Evolutionary conservation across 2,888 invertebrate genomes (phyloP).

Genomic region (Coenonympha glycerion): DNA sequence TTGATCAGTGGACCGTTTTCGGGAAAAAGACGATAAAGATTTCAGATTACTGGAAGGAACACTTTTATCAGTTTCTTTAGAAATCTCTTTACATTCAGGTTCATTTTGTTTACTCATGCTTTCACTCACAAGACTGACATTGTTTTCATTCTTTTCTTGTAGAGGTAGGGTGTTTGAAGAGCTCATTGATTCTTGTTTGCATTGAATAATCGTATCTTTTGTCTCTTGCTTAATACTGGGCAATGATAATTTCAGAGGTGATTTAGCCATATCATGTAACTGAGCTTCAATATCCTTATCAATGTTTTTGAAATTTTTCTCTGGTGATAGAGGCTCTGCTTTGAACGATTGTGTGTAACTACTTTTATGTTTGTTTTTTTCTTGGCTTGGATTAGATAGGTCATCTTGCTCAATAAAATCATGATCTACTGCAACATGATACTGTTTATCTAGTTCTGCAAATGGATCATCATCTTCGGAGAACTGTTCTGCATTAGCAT

Average conservation of each 20-base stretch:
- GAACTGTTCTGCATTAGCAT: conserved; percentile 44
- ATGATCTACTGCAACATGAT: conserved; percentile 69
- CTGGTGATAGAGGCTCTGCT: conserved; percentile 14
- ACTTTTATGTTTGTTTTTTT: conserved; percentile 12
- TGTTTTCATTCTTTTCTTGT: conserved; percentile 26
- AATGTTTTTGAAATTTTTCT: conserved; percentile 17
- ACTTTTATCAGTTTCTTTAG: conserved; percentile 34
- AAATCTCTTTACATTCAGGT: conserved; percentile 31
- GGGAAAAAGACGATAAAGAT: conserved; percentile 39
- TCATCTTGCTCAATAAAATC: conserved; percentile 57
- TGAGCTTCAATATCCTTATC: conserved; percentile 18
- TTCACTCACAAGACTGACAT: conserved; percentile 23
- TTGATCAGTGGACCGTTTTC: conserved; percentile 62
- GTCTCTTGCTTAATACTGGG: conserved; percentile 3
- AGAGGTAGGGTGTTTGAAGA: conserved; percentile 21
- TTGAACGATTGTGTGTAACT: conserved; percentile 33
- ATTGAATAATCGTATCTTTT: background rate
- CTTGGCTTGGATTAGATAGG: conserved; percentile 29
- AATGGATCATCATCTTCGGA: conserved; percentile 63
- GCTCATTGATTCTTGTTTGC: background rate
- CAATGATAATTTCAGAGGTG: conserved; percentile 22
- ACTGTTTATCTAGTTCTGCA: conserved; percentile 65
- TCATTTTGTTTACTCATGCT: conserved; percentile 28
- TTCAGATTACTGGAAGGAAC: conserved; percentile 31
- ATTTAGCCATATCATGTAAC: conserved; percentile 22